phyloP scores from a whole-genome alignment of 1,140 invertebrate genomes.

The Rhyacophila brunnea region DNA sequence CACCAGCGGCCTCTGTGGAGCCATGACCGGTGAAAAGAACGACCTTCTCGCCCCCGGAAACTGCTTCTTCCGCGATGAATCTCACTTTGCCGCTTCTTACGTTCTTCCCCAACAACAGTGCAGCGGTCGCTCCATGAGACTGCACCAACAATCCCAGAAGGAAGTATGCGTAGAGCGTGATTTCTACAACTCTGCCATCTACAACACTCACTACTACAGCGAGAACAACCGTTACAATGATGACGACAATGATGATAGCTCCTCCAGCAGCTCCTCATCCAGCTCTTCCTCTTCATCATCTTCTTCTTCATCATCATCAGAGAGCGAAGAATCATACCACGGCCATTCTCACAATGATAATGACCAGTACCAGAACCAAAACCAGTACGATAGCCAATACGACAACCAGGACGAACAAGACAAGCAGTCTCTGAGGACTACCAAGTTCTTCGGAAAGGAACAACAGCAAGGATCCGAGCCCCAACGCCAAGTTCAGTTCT shows the following conservation, averaged over 20 bases:
- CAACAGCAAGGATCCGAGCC: slow-evolving; percentile 37
- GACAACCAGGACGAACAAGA: slow-evolving; percentile 17
- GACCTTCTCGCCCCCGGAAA: slow-evolving; percentile 61
- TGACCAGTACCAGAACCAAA: background rate
- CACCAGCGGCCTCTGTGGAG: slow-evolving; percentile 65
- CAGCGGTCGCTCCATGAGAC: slow-evolving; percentile 42
- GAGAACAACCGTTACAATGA: slow-evolving; percentile 15
- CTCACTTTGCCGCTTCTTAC: slow-evolving; percentile 58
- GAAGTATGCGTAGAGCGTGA: slow-evolving; percentile 39
- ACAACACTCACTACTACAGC: slow-evolving; percentile 6
- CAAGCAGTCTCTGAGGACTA: background rate
- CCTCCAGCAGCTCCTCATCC: slow-evolving; percentile 28
- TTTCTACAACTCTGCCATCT: slow-evolving; percentile 50
- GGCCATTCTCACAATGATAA: background rate
- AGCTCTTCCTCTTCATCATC: slow-evolving; percentile 14
- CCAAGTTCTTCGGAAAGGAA: slow-evolving; percentile 5
- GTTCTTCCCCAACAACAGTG: slow-evolving; percentile 47
- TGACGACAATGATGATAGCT: slow-evolving; percentile 38
- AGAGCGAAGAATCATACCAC: background rate
- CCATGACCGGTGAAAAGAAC: slow-evolving; percentile 56
- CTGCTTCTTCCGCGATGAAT: slow-evolving; percentile 50
- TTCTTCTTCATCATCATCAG: background rate
- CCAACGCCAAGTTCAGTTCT: slow-evolving; percentile 50
- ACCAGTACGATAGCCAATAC: background rate
- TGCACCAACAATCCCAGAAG: slow-evolving; percentile 42